Base-by-base conservation (phyloP, 2,797 vertebrate genomes). In the Dermochelys coriacea region DNA sequence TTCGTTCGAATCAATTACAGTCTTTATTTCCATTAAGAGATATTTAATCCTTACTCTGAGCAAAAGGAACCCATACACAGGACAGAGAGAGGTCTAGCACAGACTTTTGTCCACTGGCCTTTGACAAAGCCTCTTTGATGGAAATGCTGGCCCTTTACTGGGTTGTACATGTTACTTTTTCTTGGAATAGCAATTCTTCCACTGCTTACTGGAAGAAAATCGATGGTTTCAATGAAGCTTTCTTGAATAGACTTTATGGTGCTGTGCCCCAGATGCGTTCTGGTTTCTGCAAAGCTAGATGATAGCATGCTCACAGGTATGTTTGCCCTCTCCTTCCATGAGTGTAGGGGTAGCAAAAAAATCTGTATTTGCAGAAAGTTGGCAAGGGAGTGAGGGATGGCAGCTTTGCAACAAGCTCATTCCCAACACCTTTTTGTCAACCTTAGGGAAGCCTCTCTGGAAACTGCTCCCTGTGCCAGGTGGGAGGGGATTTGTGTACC, bases 391-490 rank as follows among this genome's bases (percentile, higher is more conserved):
- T 71, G 11, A 19, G 29, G 80, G 50, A 94, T 91, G 88, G 68
- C 81, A 49, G 52, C 86, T 95, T 94, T 93, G 61, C 83, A 77
- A 80, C 52, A 64, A 61, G 14, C n/a, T 86, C 89, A 3, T 90
- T 96, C 90, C 81, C 93, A 89, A 93, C 87, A 86, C 77, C 85
- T 81, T 3, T 49, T 77, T 49, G 27, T 47, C 74, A 77, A 47
- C 25, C 3, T 14, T 37, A 81, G 47, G 91, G 71, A 75, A 84
- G 55, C 87, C 31, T 15, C 6, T 90, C 75, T 93, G 93, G 92
- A 68, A 82, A 94, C 92, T 86, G 55, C 64, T 90, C 94, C 94
- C 90, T 97, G 92, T 97, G 96, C 85, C 89, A 77, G 82, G 95
- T 97, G 57, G 94, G 95, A 94, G 82, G 57, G 92, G 47, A 85